Conservation (phyloP, 2,888 invertebrate species). For the Dasysyrphus albostriatus region DNA sequence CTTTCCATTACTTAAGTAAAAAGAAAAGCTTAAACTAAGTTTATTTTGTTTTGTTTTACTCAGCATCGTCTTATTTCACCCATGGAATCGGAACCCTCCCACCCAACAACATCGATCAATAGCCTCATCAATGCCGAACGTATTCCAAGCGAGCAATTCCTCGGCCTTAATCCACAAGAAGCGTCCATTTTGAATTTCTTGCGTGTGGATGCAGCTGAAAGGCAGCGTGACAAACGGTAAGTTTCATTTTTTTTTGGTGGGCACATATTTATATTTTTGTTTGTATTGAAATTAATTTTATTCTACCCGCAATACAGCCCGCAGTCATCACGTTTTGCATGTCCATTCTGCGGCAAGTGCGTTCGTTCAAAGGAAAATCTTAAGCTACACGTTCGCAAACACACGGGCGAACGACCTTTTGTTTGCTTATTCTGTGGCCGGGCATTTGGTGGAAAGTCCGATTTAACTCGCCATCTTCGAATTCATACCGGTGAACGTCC, state of each 20-base stretch:
- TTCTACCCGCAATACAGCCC: conserved; percentile 77
- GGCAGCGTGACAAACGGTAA: conserved; percentile 87
- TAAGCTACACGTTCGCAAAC: conserved; percentile 94
- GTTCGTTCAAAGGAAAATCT: conserved; percentile 95
- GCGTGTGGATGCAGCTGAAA: conserved; percentile 86
- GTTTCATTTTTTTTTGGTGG: conserved; percentile 13
- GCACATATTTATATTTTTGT: neutral
- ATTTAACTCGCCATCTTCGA: conserved; percentile 92
- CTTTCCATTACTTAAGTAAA: too few relatives aligned
- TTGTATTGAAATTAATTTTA: neutral
- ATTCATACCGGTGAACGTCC: conserved; percentile 96
- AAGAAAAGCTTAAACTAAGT: too few relatives aligned
- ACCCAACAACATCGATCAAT: conserved; percentile 82
- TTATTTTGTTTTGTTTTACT: neutral
- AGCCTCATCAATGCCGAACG: conserved; percentile 86
- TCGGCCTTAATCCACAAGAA: conserved; percentile 85
- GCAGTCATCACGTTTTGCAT: conserved; percentile 88
- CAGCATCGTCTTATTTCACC: conserved; percentile 82
- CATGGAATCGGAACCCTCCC: conserved; percentile 83
- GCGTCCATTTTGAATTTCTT: conserved; percentile 88
- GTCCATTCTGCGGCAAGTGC: conserved; percentile 95
- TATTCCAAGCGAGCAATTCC: conserved; percentile 85
- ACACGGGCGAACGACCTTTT: conserved; percentile 94
- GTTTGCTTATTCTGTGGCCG: conserved; percentile 95
- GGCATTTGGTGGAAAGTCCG: conserved; percentile 95